Base-by-base conservation (phyloP, 2,888 invertebrate species). In the Drosophila setosimentum region DNA sequence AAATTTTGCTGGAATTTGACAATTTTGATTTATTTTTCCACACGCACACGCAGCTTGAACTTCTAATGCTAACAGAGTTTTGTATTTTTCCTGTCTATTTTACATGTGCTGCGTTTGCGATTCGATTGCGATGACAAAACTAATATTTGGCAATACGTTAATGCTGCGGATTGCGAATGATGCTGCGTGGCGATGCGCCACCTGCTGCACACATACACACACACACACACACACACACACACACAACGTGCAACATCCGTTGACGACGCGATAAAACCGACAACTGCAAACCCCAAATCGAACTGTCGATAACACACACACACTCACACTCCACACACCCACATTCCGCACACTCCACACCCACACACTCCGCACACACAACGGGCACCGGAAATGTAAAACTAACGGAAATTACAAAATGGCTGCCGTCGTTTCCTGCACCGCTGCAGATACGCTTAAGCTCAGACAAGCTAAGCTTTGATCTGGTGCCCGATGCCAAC, bases 391-490 rank as follows among this genome's bases (percentile, higher is more conserved):
- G 90, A 87, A 87, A 87, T 83, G 87, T 83, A 76, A 82, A 82
- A 77, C 90, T 78, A 90, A 87, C 87, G 87, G 87, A 87, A 87
- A 87, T 87, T 88, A 81, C 87, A 90, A 90, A 87, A 87, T 86
- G 90, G 77, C 79, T 58, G 75, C n/a, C 42, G 27, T 27, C 55
- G 35, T 27, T 55, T 55, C 54, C 24, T 55, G 18, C 13, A 2
- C 50, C 53, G 67, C 59, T 42, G 37, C 86, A 96, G 96, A 94
- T 97, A 35, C 95, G 97, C 65, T 95, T 97, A 90, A 96, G 97
- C 13, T 96, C 97, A 92, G 97, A 97, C 92, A 97, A 97, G 93
- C 96, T 97, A 73, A 94, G 97, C 83, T 97, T 98, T 91, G 97
- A 97, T 93, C 93, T 98, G 59, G 95, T 96, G 40, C 95, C 96